Conservation (phyloP, 2,797 vertebrate genomes). For the Molossus molossus region DNA sequence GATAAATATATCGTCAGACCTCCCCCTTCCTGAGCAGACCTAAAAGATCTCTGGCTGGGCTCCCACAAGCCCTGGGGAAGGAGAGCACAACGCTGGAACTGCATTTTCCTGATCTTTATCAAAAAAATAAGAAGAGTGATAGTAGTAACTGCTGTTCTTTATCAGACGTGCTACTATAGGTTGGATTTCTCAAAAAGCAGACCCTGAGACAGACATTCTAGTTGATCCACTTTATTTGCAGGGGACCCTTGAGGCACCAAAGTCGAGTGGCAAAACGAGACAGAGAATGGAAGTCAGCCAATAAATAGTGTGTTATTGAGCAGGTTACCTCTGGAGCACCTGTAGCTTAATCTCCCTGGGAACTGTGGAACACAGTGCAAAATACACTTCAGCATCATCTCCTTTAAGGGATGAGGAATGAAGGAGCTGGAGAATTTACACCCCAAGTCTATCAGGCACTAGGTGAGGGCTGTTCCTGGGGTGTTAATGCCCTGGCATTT, state of each 20-base stretch:
- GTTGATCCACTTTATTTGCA: not conserved
- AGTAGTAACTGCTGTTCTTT: not conserved
- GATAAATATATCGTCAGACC: constrained; percentile 46
- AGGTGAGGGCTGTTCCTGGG: not conserved
- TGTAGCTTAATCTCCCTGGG: not conserved
- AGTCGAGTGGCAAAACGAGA: not conserved
- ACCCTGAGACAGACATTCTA: not conserved
- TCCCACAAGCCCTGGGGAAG: constrained; percentile 3
- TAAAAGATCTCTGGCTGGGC: not conserved
- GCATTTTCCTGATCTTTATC: constrained; percentile 32
- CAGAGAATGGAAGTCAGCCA: not conserved
- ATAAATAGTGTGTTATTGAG: not conserved
- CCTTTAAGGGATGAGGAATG: not conserved
- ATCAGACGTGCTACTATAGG: not conserved
- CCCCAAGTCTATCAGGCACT: not conserved
- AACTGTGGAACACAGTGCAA: not conserved
- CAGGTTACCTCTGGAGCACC: not conserved
- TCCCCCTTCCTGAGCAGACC: not conserved
- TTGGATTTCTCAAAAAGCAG: not conserved
- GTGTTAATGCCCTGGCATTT: not conserved
- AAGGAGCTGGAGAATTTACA: not conserved
- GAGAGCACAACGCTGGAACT: not conserved
- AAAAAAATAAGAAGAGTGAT: not conserved
- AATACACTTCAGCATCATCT: not conserved
- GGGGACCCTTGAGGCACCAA: not conserved